Conservation (phyloP, 2,888 invertebrate species). For the Lumbricus terrestris region DNA sequence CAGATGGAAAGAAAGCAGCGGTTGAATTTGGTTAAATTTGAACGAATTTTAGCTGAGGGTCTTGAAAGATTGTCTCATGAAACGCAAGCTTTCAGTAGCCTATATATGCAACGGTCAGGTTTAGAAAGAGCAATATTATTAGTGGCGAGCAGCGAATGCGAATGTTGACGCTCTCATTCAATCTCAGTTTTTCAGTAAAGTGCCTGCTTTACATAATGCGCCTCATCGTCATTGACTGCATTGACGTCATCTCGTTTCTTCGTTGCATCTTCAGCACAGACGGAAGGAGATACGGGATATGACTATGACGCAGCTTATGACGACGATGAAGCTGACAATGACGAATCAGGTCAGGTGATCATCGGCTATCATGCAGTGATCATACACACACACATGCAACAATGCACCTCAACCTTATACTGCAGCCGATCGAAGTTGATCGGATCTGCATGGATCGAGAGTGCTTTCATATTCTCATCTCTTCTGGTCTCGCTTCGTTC, state of each 20-base stretch:
- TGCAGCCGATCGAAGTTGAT: background rate
- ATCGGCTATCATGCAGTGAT: background rate
- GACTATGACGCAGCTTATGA: slow-evolving; percentile 33
- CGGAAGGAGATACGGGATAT: slow-evolving; percentile 37
- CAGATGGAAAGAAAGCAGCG: background rate
- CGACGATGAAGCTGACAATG: slow-evolving; percentile 33
- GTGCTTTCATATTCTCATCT: background rate
- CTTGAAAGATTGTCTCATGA: no score
- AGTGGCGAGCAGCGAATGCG: background rate
- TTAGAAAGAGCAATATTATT: background rate
- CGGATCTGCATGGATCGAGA: background rate
- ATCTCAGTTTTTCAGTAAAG: background rate
- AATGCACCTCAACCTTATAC: background rate
- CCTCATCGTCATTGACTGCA: background rate
- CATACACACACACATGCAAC: background rate
- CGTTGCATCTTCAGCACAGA: slow-evolving; percentile 30
- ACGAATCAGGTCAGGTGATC: slow-evolving; percentile 24
- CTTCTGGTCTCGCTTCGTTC: background rate
- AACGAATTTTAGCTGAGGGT: background rate
- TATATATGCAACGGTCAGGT: background rate
- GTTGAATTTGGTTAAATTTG: background rate
- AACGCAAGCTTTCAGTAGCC: background rate
- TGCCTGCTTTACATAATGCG: background rate
- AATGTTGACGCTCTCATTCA: background rate
- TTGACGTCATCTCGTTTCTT: background rate